Base-by-base conservation (phyloP, 2,797 vertebrate species). In the Antrozous pallidus region DNA sequence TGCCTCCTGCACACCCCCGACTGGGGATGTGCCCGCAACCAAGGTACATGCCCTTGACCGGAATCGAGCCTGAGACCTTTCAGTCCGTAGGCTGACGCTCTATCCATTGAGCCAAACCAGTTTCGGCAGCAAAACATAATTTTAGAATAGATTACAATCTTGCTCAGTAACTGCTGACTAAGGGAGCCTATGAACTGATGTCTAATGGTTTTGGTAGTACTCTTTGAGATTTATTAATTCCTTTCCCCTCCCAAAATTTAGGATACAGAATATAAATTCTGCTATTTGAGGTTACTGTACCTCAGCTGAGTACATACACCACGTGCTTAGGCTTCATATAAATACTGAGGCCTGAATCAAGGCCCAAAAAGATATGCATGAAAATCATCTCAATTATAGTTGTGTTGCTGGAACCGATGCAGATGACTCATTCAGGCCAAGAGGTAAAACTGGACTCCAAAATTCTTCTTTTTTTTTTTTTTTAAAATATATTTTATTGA, bases 111-210 rank as follows among this genome's bases (percentile, higher is more conserved):
- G n/a, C n/a, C n/a, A n/a, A n/a, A n/a, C n/a, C n/a, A n/a, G n/a
- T n/a, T n/a, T n/a, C n/a, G n/a, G n/a, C n/a, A n/a, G n/a, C n/a
- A n/a, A n/a, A n/a, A n/a, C n/a, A n/a, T n/a, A 77, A 84, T 84
- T 95, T 94, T 74, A 93, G 73, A 73, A 33, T 58, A 73, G 33
- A 95, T 88, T 85, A 84, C 45, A 90, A 78, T 47, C 54, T 74
- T 89, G 71, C 63, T 94, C 18, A 45, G 38, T 74, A 89, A 96
- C 38, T 79, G 67, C 2, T 70, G 63, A 80, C 58, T 82, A 26
- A 74, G 54, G 88, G 22, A 90, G 38, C 18, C n/a, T 89, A 5
- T 92, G 63, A 90, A 92, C 31, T 92, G 42, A 89, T 77, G 26
- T 45, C 71, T 74, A 90, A 61, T 54, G 20, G 81, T 36, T 95